phyloP scores from a whole-genome alignment of 2,797 vertebrate species.

The Clarias pachynema region DNA sequence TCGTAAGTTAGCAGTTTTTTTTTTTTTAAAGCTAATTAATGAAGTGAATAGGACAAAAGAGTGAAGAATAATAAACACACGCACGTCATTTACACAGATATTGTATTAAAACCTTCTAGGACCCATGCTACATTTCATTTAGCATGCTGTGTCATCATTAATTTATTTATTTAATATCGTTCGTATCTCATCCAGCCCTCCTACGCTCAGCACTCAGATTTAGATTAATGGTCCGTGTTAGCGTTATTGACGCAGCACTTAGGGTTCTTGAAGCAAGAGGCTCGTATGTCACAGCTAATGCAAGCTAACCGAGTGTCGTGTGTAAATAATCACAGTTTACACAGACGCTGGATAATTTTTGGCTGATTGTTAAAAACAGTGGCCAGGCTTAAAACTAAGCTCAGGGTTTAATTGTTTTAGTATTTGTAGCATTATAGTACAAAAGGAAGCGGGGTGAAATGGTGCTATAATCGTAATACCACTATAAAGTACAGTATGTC shows the following conservation, averaged over 20 bases:
- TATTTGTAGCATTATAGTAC: background rate
- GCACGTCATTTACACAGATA: too few species aligned
- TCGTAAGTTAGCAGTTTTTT: background rate
- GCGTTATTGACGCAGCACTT: constrained; percentile 78
- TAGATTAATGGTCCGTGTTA: constrained; percentile 70
- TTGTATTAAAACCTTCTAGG: background rate
- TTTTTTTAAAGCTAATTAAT: background rate
- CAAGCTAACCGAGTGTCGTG: background rate
- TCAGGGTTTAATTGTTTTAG: background rate
- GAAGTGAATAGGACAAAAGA: background rate
- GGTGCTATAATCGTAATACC: background rate
- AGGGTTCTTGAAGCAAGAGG: constrained; percentile 70
- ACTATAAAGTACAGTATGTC: background rate
- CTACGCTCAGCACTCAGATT: constrained; percentile 47
- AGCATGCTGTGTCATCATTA: background rate
- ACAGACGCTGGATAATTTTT: background rate
- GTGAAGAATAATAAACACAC: background rate
- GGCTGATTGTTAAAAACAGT: background rate
- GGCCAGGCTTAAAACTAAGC: background rate
- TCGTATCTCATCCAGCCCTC: background rate
- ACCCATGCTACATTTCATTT: background rate
- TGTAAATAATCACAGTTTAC: constrained; percentile 9
- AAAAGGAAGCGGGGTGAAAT: background rate
- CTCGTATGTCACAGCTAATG: constrained; percentile 27
- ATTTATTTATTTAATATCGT: background rate